Evolutionary conservation across 2,888 invertebrate species (phyloP).

Genomic region (Diogma glabrata): DNA sequence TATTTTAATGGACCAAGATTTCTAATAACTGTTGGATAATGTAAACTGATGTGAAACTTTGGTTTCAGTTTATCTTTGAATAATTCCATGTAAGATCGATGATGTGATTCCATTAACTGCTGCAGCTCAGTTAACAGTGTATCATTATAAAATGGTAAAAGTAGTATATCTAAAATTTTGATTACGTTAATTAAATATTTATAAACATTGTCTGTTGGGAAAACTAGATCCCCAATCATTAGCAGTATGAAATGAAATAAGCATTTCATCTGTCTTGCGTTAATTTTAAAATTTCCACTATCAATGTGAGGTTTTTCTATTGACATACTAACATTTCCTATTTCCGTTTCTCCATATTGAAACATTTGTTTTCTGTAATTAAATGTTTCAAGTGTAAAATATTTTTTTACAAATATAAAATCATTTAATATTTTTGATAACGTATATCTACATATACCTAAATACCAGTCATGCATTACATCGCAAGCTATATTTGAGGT

Average conservation of each 20-base stretch:
- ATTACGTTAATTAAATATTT: not conserved
- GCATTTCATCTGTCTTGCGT: not conserved
- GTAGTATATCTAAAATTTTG: not conserved
- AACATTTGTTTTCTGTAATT: too few species aligned
- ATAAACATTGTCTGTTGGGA: not conserved
- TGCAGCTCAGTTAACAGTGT: not conserved
- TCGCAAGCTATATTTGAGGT: not conserved
- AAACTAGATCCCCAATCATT: not conserved
- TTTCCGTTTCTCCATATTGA: too few species aligned
- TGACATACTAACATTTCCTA: not conserved
- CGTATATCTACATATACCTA: not conserved
- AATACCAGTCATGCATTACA: not conserved
- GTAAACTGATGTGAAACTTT: too few species aligned
- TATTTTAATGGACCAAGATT: too few species aligned
- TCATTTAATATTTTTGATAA: not conserved
- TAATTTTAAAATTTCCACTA: not conserved
- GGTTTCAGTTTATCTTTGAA: too few species aligned
- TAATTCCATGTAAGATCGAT: too few species aligned
- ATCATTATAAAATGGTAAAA: not conserved
- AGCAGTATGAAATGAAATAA: not conserved
- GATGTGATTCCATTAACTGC: not conserved
- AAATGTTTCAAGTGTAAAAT: too few species aligned
- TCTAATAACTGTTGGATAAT: too few species aligned
- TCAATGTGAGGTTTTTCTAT: not conserved
- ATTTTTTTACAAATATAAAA: too few species aligned